phyloP scores from a whole-genome alignment of 2,888 invertebrate genomes.

The Mimumesa dahlbomi region DNA sequence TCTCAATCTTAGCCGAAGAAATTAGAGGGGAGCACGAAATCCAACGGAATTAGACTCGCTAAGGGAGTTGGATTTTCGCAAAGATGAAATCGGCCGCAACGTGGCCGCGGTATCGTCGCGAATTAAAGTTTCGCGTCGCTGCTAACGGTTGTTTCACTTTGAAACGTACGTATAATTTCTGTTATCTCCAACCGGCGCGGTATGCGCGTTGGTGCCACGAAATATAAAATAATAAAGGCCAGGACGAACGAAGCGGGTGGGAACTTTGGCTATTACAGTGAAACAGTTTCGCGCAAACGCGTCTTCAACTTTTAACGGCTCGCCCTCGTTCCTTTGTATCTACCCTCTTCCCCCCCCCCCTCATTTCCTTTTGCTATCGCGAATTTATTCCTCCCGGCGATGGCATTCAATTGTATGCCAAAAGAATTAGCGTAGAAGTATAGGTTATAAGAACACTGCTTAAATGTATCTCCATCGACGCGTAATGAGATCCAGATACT shows the following conservation, averaged over 20 bases:
- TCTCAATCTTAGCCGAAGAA: slow-evolving; percentile 20
- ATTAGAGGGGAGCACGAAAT: slow-evolving; percentile 18
- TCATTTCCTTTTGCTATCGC: slow-evolving; percentile 50
- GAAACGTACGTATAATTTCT: slow-evolving; percentile 73
- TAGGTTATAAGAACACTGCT: slow-evolving; percentile 15
- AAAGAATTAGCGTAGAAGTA: slow-evolving; percentile 15
- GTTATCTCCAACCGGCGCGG: slow-evolving; percentile 68
- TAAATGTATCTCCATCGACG: slow-evolving; percentile 12
- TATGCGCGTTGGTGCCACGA: slow-evolving; percentile 47
- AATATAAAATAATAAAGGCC: slow-evolving; percentile 75
- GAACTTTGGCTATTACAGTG: slow-evolving; percentile 78
- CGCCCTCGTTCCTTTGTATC: slow-evolving; percentile 55
- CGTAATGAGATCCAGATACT: slow-evolving; percentile 29
- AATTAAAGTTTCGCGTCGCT: slow-evolving; percentile 69
- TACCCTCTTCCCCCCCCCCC: slow-evolving; percentile 38
- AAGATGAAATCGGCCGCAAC: slow-evolving; percentile 50
- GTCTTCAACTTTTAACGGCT: slow-evolving; percentile 77
- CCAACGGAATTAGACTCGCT: slow-evolving; percentile 27
- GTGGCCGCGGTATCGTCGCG: slow-evolving; percentile 40
- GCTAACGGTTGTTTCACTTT: slow-evolving; percentile 75
- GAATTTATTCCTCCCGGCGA: slow-evolving; percentile 42
- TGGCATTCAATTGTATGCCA: slow-evolving; percentile 33
- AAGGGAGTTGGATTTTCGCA: slow-evolving; percentile 23
- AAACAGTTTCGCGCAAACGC: slow-evolving; percentile 77
- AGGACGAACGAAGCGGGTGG: slow-evolving; percentile 41